Conservation (phyloP, 1,140 invertebrate species). For the Drosophila murphyi region DNA sequence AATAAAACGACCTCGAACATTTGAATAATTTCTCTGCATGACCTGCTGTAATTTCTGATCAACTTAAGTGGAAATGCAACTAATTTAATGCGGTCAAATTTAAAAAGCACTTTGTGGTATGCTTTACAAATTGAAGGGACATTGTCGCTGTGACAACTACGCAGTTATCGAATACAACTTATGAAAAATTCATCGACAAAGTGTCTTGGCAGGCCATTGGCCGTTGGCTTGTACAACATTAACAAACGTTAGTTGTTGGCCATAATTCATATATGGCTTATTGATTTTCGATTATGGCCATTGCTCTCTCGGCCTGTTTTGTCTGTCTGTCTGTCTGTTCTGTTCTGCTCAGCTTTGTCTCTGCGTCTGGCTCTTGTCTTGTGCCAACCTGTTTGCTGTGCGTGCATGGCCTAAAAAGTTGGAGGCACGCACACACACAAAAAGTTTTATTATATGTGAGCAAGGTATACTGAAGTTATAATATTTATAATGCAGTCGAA, state of each 20-base stretch:
- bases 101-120: slow-evolving; percentile 22
- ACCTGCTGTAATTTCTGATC: background rate
- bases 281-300: slow-evolving; percentile 80
- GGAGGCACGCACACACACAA: slow-evolving; percentile 23
- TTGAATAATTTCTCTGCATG: background rate
- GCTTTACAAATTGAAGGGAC: slow-evolving; percentile 18
- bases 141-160: slow-evolving; percentile 43
- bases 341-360: background rate
- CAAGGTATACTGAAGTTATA: slow-evolving; percentile 40
- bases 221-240: slow-evolving; percentile 44
- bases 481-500: slow-evolving; percentile 68
- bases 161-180: slow-evolving; percentile 48
- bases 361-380: slow-evolving; percentile 10
- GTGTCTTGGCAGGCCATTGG: slow-evolving; percentile 29
- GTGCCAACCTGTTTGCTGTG: slow-evolving; percentile 73
- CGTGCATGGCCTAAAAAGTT: slow-evolving; percentile 66
- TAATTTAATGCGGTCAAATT: slow-evolving; percentile 12
- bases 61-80: background rate
- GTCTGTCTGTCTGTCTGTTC: slow-evolving; percentile 6
- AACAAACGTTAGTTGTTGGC: slow-evolving; percentile 22
- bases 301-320: slow-evolving; percentile 24
- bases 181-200: slow-evolving; percentile 69
- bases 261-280: slow-evolving; percentile 66
- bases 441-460: background rate
- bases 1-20: slow-evolving; percentile 16